Conservation (phyloP, 2,797 vertebrate genomes). For the Somateria mollissima region DNA sequence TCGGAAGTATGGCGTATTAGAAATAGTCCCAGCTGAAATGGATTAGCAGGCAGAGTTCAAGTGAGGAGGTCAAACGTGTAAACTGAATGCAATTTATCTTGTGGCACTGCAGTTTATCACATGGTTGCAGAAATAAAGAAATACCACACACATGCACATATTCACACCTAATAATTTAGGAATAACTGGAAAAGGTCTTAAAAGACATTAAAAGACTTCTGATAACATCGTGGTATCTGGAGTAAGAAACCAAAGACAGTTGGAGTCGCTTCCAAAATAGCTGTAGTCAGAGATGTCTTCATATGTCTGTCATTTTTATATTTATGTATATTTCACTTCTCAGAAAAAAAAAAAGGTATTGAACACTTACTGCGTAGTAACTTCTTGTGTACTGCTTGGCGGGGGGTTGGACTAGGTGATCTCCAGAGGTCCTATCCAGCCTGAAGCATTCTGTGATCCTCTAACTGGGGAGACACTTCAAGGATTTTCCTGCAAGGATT, state of each 20-base stretch:
- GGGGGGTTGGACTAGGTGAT: too few species aligned
- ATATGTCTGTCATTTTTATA: not conserved
- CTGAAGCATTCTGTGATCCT: too few species aligned
- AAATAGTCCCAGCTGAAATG: conserved; percentile 64
- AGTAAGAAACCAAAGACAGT: conserved; percentile 22
- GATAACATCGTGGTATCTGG: conserved; percentile 52
- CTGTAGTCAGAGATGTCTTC: conserved; percentile 8
- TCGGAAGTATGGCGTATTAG: conserved; percentile 36
- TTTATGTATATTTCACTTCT: not conserved
- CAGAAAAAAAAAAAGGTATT: not conserved
- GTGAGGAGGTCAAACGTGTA: conserved; percentile 60
- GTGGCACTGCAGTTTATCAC: conserved; percentile 52
- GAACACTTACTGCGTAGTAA: not conserved
- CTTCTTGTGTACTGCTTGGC: too few species aligned
- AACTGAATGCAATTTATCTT: conserved; percentile 63
- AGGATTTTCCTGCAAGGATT: not conserved
- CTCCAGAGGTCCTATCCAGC: too few species aligned
- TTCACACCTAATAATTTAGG: conserved; percentile 61
- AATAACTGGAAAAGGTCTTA: conserved; percentile 31
- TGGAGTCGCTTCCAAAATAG: conserved; percentile 17
- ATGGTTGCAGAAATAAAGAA: conserved; percentile 32
- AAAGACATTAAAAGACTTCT: conserved; percentile 45
- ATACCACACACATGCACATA: conserved; percentile 32
- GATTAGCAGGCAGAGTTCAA: conserved; percentile 67
- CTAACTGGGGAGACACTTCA: not conserved